phyloP scores from a whole-genome alignment of 2,888 invertebrate species.

The Andrena marginata region DNA sequence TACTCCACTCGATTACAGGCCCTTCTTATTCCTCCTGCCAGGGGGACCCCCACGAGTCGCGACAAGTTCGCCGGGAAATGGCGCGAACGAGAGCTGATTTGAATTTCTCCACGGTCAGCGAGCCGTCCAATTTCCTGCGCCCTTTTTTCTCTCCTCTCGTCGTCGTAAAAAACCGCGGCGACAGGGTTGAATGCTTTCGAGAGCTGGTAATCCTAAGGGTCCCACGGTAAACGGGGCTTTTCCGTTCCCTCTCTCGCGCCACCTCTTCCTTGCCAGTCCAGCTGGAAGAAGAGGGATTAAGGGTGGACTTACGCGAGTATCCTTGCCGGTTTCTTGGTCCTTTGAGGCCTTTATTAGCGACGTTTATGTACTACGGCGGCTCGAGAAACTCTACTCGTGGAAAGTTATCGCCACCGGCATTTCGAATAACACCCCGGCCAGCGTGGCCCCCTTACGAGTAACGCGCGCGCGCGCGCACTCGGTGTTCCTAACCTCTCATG shows the following conservation, averaged over 20 bases:
- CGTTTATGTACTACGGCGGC: conserved; percentile 55
- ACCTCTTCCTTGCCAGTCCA: conserved; percentile 37
- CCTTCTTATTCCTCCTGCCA: neutral
- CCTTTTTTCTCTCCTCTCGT: neutral
- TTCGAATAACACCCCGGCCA: conserved; percentile 11
- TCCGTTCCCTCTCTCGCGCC: neutral
- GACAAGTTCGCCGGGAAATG: neutral
- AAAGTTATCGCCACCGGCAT: conserved; percentile 18
- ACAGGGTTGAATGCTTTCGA: conserved; percentile 38
- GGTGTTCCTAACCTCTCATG: conserved; percentile 5
- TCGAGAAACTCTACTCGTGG: conserved; percentile 30
- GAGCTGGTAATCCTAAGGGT: conserved; percentile 59
- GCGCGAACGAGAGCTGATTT: conserved; percentile 5
- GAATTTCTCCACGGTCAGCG: conserved; percentile 30
- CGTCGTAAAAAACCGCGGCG: conserved; percentile 30
- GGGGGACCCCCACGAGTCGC: neutral
- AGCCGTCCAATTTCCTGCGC: conserved; percentile 4
- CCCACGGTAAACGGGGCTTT: conserved; percentile 34
- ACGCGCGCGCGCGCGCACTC: conserved; percentile 9
- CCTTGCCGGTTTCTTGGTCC: conserved; percentile 36
- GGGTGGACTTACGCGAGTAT: conserved; percentile 51
- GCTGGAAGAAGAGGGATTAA: conserved; percentile 59
- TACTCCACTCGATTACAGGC: conserved; percentile 7
- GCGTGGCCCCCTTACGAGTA: neutral
- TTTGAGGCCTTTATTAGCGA: conserved; percentile 56